Percentiles rank a stretch among this genome's conserved stretches.
Conservation (phyloP, 2,113 vertebrate genomes). For the Cochlearius cochlearius region DNA sequence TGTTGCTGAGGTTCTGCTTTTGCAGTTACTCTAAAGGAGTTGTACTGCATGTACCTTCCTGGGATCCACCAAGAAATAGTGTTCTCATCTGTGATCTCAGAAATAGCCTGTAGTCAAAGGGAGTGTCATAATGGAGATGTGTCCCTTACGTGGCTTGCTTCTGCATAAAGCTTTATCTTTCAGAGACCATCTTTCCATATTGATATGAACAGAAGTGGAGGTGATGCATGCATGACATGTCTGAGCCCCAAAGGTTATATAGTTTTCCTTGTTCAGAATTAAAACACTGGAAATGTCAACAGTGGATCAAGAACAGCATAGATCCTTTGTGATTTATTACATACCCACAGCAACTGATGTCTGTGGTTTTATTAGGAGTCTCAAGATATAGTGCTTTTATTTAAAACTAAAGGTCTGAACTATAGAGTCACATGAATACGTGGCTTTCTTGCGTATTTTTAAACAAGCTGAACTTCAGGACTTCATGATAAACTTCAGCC, state of each 20-base stretch:
- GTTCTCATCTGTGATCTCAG: neutral
- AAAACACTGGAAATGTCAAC: neutral
- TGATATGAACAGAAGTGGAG: neutral
- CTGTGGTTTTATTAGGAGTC: neutral
- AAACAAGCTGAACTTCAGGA: neutral
- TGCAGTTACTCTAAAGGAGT: neutral
- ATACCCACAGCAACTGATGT: neutral
- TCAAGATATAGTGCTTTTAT: neutral
- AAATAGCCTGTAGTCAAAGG: neutral
- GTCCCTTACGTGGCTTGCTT: neutral
- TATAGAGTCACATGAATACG: neutral
- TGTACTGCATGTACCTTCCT: neutral
- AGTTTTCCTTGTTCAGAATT: neutral
- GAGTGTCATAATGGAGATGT: rapidly evolving
- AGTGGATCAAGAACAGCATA: neutral
- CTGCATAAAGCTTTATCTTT: neutral
- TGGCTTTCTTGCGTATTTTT: neutral
- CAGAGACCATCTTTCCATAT: neutral
- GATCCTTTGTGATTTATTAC: neutral
- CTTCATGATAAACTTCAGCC: neutral
- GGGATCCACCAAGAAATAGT: rapidly evolving
- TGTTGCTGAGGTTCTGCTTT: neutral
- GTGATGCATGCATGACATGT: rapidly evolving
- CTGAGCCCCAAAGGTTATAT: neutral
- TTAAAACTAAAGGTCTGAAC: neutral